Percentiles rank a stretch among this genome's conserved stretches.
Conservation (phyloP, 2,888 invertebrate genomes). For the Hirtodrosophila duncani region DNA sequence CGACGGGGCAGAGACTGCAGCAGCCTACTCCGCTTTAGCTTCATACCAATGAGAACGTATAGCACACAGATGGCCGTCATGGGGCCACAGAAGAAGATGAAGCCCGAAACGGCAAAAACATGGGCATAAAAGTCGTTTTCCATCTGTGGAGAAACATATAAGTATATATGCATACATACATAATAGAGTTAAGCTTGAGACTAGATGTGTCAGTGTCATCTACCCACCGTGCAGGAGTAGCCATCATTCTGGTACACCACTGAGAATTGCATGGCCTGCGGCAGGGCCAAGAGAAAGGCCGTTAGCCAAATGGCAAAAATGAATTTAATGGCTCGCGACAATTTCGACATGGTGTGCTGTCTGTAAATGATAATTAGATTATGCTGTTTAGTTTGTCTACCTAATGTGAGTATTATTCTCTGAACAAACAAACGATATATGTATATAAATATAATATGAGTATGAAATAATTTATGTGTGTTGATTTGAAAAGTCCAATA, state of each 20-base stretch:
- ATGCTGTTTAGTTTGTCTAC: not conserved
- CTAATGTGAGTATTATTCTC: not conserved
- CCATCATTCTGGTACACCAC: conserved; percentile 74
- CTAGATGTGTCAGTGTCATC: too few relatives aligned
- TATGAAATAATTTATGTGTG: too few relatives aligned
- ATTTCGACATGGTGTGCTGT: conserved; percentile 90
- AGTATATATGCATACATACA: not conserved
- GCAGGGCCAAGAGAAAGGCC: conserved; percentile 86
- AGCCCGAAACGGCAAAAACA: conserved; percentile 88
- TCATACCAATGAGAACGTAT: conserved; percentile 87
- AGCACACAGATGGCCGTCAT: conserved; percentile 91
- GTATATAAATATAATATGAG: too few relatives aligned
- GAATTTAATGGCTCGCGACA: conserved; percentile 89
- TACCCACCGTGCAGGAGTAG: conserved; percentile 76
- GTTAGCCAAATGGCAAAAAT: conserved; percentile 90
- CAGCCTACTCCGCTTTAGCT: conserved; percentile 83
- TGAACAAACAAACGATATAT: too few relatives aligned
- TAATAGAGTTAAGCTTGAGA: too few relatives aligned
- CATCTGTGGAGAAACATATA: conserved; percentile 65
- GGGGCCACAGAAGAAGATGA: conserved; percentile 90
- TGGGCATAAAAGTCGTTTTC: conserved; percentile 80
- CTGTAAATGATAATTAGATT: conserved; percentile 47
- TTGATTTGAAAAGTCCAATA: too few relatives aligned
- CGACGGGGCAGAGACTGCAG: conserved; percentile 81
- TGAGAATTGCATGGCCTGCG: conserved; percentile 82